Evolutionary conservation across 2,113 vertebrate species (phyloP), one percentile per base, ranked within the genome.

Genomic region (Macaca mulatta): DNA sequence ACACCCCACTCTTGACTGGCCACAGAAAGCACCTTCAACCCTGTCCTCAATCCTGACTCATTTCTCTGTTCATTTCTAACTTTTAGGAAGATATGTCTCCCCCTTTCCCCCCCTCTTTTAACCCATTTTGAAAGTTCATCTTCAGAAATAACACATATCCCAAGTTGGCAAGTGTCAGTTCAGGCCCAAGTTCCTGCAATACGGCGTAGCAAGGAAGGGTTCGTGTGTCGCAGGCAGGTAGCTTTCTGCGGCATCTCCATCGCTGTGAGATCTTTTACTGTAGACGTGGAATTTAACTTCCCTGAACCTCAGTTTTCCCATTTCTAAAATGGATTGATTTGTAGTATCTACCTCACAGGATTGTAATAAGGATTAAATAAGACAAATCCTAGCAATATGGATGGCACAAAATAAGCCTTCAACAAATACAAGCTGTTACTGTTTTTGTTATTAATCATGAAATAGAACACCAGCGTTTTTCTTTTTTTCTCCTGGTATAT

Each of bases 211-310:
- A 6, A 7, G 6, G 59, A 20, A 70, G 52, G 23, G 5, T 4
- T 7, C 4, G 9, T 3, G 27, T 27, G 0, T 9, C 5, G 4
- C 38, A 27, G 4, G 83, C 8, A 8, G 7, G 30, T 40, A 8
- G 7, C 18, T 48, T 55, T 64, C 14, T 45, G 45, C 67, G 30
- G 10, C 32, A 32, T 6, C 16, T 11, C 40, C 30, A 1, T 38
- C 18, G 67, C 52, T 74, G 25, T 43, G 59, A 83, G 52, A 52
- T 18, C 32, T 89, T 40, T 52, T 50, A 13, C 43, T 45, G 75
- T 22, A 75, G 59, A 64, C 38, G 0, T 0, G 10, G 16, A 8
- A 48, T n/a, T 74, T 48, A 57, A n/a, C 52, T 52, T 70, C n/a
- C 40, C 40, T 12, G 52, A 64, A n/a, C 70, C 43, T 87, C 43